A percentile compares a stretch with the other conserved stretches of the same genome.
These are phyloP conservation scores for Palythoa grandis DNA, from an alignment of 92 coral and sea anemone species.

Conservation along the genomic window DNA sequence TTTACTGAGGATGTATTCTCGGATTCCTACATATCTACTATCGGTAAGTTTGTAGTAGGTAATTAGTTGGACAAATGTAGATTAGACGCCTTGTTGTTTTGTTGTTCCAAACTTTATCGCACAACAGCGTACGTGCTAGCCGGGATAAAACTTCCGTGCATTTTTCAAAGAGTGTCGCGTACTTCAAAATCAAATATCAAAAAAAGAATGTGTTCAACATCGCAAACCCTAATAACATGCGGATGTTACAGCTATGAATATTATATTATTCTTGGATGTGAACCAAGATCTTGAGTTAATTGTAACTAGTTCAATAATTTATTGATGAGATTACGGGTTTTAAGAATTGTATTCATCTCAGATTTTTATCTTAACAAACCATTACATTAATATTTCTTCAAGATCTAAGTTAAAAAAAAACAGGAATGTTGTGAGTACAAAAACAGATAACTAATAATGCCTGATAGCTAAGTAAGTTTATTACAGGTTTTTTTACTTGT, in stretches of 20 bases:
- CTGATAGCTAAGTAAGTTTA: too few relatives aligned
- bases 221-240: not conserved
- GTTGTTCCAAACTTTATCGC: not conserved
- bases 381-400: too few relatives aligned
- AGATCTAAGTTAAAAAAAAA: too few relatives aligned
- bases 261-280: not conserved
- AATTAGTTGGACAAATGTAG: not conserved
- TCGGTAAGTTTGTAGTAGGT: slow-evolving; percentile 69
- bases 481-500: too few relatives aligned
- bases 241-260: too few relatives aligned
- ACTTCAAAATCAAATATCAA: not conserved
- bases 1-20: slow-evolving; percentile 93
- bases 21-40: slow-evolving; percentile 95
- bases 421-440: too few relatives aligned
- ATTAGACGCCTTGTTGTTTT: not conserved
- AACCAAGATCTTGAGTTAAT: not conserved
- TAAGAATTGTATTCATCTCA: too few relatives aligned
- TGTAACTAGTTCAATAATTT: not conserved
- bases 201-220: not conserved
- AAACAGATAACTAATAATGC: too few relatives aligned
- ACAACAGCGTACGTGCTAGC: too few relatives aligned
- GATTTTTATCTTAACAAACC: too few relatives aligned
- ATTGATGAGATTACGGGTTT: slow-evolving; percentile 9
- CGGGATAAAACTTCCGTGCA: too few relatives aligned
- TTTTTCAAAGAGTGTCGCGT: too few relatives aligned